A percentile compares a stretch with the other conserved stretches of the same genome.
These are phyloP conservation scores for Drosophila merina DNA, from an alignment of 2,888 invertebrate genomes.

Conservation along the genomic window DNA sequence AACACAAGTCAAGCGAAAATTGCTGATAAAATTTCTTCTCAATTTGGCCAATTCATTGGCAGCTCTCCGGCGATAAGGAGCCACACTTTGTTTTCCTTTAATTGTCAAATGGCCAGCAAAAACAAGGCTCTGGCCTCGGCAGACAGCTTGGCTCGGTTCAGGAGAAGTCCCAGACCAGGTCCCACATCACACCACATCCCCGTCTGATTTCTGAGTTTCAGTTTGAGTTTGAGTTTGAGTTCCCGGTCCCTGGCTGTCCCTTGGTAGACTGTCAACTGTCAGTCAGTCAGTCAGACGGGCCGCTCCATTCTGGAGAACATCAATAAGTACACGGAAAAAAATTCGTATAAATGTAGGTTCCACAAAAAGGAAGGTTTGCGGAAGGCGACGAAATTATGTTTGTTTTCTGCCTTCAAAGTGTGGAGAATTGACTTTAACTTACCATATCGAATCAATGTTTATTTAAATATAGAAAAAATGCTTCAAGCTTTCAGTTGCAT, in stretches of 20 bases:
- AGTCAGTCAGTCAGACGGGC: conserved; percentile 58
- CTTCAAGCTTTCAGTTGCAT: background rate
- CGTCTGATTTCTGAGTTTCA: conserved; percentile 5
- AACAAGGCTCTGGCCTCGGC: conserved; percentile 43
- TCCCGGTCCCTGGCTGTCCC: conserved; percentile 35
- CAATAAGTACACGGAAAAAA: conserved; percentile 48
- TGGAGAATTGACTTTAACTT: background rate
- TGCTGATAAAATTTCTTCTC: conserved; percentile 45
- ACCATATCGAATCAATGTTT: background rate
- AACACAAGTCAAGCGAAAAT: conserved; percentile 16
- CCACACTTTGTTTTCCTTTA: conserved; percentile 64
- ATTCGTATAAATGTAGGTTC: background rate
- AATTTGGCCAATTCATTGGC: conserved; percentile 42
- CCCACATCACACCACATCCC: conserved; percentile 6
- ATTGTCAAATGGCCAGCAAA: conserved; percentile 69
- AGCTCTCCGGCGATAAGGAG: conserved; percentile 54
- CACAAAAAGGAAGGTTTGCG: background rate
- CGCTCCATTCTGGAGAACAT: conserved; percentile 52
- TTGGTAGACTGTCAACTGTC: conserved; percentile 76
- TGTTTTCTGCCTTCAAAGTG: background rate
- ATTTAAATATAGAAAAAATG: background rate
- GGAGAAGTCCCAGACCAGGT: conserved; percentile 3
- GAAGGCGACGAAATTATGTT: background rate
- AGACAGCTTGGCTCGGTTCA: conserved; percentile 69
- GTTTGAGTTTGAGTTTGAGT: conserved; percentile 13